Percentiles rank a stretch among this genome's conserved stretches.
These are phyloP conservation scores for Clamator glandarius DNA, from an alignment of 2,797 vertebrate species.

Conservation along the genomic window DNA sequence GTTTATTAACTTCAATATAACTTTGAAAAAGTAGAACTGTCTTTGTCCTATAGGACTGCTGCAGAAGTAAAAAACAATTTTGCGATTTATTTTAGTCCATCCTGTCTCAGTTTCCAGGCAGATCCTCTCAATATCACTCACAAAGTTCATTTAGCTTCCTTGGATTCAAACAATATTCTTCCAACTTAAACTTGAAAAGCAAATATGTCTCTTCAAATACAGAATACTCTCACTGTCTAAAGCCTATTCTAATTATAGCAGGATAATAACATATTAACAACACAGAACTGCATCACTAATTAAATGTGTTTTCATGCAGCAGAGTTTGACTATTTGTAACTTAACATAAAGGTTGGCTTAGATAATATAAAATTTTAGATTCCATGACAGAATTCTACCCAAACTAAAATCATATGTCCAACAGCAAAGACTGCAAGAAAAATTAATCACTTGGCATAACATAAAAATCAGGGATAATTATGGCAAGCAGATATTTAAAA, in stretches of 20 bases:
- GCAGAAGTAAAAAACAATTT: neutral
- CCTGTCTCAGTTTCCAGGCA: neutral
- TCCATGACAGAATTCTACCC: neutral
- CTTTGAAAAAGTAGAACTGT: neutral
- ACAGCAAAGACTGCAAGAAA: neutral
- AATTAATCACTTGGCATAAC: neutral
- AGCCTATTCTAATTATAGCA: neutral
- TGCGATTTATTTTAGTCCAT: neutral
- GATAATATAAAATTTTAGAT: neutral
- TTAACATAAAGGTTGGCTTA: neutral
- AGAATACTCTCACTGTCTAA: neutral
- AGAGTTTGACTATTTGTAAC: neutral
- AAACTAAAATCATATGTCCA: neutral
- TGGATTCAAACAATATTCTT: neutral
- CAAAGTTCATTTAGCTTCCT: neutral
- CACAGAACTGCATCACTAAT: neutral
- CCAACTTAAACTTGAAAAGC: neutral
- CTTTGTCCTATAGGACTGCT: neutral
- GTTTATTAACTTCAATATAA: neutral
- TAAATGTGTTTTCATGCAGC: neutral
- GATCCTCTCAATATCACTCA: neutral
- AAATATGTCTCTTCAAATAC: neutral
- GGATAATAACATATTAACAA: neutral
- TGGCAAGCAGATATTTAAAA: neutral
- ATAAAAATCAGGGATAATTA: neutral